phyloP scores from a whole-genome alignment of 2,113 vertebrate species.

The Rhea americana region DNA sequence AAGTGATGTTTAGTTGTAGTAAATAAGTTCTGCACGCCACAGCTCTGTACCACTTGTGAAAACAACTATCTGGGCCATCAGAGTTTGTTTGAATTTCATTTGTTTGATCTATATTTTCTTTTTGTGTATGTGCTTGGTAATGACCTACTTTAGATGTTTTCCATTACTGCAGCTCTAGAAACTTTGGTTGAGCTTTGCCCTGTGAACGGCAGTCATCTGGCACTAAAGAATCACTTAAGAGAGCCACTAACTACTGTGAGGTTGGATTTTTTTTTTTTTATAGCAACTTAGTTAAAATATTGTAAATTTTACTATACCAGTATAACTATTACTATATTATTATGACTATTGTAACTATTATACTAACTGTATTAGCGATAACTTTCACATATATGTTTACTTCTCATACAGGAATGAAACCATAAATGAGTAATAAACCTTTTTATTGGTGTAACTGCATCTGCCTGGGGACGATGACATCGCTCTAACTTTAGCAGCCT shows the following conservation, averaged over 20 bases:
- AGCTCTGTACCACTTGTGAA: background rate
- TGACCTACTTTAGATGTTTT: background rate
- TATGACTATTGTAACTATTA: background rate
- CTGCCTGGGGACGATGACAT: background rate
- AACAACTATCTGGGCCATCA: background rate
- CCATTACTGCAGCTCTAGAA: background rate
- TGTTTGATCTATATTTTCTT: background rate
- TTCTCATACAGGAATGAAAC: background rate
- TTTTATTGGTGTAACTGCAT: background rate
- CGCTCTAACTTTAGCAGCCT: background rate
- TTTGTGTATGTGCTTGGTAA: background rate
- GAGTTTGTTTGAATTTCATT: background rate
- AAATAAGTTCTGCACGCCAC: background rate
- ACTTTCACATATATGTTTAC: background rate
- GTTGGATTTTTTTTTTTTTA: background rate
- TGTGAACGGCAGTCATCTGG: background rate
- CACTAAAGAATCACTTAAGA: background rate
- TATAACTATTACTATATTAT: background rate
- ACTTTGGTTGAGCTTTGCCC: background rate
- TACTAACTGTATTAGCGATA: background rate
- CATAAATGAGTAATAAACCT: background rate
- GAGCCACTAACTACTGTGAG: background rate
- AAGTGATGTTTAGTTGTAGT: background rate
- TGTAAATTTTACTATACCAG: background rate
- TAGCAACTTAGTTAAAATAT: background rate